phyloP scores from a whole-genome alignment of 2,888 invertebrate species.

The Hydrotaea diabolus region DNA sequence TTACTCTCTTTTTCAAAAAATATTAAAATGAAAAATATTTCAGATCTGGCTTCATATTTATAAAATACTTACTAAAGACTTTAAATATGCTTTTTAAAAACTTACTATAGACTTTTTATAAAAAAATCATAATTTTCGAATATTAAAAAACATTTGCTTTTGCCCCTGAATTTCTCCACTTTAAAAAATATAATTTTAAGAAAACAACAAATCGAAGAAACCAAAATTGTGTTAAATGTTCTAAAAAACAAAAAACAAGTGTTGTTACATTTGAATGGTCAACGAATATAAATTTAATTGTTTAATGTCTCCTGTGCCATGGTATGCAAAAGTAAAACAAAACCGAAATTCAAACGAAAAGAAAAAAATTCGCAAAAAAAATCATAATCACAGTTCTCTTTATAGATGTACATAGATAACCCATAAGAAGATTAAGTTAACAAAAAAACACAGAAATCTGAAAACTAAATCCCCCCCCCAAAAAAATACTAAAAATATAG shows the following conservation, averaged over 20 bases:
- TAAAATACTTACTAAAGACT: no score
- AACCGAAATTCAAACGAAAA: background rate
- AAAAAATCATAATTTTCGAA: no score
- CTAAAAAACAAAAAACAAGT: background rate
- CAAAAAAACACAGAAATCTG: no score
- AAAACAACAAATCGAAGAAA: constrained; percentile 23
- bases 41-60: no score
- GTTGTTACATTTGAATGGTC: constrained; percentile 51
- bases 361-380: constrained; percentile 2
- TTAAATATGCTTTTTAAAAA: no score
- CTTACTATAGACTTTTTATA: no score
- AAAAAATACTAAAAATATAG: no score
- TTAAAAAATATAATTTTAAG: background rate
- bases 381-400: constrained; percentile 57
- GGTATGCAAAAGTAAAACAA: constrained; percentile 23
- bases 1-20: no score
- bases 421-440: background rate
- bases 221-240: constrained; percentile 35
- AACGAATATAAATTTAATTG: constrained; percentile 60
- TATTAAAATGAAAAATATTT: no score
- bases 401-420: constrained; percentile 33
- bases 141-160: no score
- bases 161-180: background rate
- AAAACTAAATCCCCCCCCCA: no score
- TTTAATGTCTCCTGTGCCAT: constrained; percentile 63